Evolutionary conservation across 2,888 invertebrate species (phyloP).

Genomic region (Lottia scabra): DNA sequence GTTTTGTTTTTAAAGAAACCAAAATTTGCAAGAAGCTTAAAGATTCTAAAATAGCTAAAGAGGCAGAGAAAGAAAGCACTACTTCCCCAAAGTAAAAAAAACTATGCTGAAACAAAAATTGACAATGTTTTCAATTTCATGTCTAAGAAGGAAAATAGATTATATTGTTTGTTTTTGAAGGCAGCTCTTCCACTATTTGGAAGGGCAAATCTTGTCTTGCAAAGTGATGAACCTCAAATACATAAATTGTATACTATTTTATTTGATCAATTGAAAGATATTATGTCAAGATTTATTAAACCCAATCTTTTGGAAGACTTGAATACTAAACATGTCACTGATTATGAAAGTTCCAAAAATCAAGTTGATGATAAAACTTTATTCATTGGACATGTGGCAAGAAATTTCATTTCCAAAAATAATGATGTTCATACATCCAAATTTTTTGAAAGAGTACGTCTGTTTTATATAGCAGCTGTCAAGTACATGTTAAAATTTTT

Average conservation of each 20-base stretch:
- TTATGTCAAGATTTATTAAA: constrained; percentile 20
- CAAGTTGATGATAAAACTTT: not conserved
- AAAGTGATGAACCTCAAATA: constrained; percentile 15
- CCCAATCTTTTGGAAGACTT: constrained; percentile 13
- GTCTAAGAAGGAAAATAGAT: not conserved
- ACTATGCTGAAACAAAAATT: not conserved
- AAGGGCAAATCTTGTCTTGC: constrained; percentile 15
- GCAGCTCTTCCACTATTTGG: constrained; percentile 16
- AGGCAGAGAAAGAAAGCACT: too few species aligned
- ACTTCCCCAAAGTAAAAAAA: too few species aligned
- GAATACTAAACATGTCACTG: constrained; percentile 7
- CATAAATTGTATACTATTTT: constrained; percentile 9
- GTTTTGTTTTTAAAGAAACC: not conserved
- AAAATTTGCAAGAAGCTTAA: too few species aligned
- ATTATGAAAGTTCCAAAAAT: constrained; percentile 10
- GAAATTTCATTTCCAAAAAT: not conserved
- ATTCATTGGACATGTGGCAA: not conserved
- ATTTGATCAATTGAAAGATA: not conserved
- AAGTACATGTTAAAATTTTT: constrained; percentile 21
- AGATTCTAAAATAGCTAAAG: too few species aligned
- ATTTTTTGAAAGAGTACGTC: constrained; percentile 17
- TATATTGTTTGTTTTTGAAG: constrained; percentile 17
- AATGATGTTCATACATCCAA: not conserved
- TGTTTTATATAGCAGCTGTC: constrained; percentile 11
- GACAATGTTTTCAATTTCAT: not conserved